These are phyloP conservation scores for Phrynocephalus guinanensis DNA, from an alignment of 2,797 vertebrate genomes.

Conservation along the genomic window DNA sequence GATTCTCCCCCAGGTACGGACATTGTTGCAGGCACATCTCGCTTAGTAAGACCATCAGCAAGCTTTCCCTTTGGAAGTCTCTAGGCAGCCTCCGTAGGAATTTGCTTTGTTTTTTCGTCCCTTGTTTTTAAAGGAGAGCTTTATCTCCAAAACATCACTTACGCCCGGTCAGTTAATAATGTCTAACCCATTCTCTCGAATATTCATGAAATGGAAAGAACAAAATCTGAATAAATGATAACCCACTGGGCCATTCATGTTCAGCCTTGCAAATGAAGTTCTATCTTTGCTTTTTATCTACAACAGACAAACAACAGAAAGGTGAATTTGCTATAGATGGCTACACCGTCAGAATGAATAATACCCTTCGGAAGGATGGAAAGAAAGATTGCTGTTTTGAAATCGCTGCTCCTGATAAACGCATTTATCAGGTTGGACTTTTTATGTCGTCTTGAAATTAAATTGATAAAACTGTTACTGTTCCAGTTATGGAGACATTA, in stretches of 20 bases:
- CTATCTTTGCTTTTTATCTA: slow-evolving; percentile 77
- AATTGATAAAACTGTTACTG: slow-evolving; percentile 78
- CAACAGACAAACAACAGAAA: slow-evolving; percentile 97
- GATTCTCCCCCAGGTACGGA: slow-evolving; percentile 56
- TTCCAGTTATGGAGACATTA: slow-evolving; percentile 76
- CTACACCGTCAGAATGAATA: slow-evolving; percentile 92
- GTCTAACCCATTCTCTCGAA: slow-evolving; percentile 44
- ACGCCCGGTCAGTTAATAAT: slow-evolving; percentile 57
- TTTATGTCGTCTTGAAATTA: slow-evolving; percentile 77
- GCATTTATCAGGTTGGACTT: slow-evolving; percentile 92
- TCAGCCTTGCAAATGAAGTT: slow-evolving; percentile 70
- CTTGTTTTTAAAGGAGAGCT: slow-evolving; percentile 47
- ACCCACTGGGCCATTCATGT: slow-evolving; percentile 58
- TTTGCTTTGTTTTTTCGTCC: slow-evolving; percentile 37
- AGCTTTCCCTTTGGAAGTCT: slow-evolving; percentile 46
- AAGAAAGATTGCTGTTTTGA: slow-evolving; percentile 99
- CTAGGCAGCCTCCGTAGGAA: slow-evolving; percentile 54
- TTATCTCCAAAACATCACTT: slow-evolving; percentile 61
- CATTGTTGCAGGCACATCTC: slow-evolving; percentile 58
- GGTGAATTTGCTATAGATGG: slow-evolving; percentile 95
- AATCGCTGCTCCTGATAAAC: slow-evolving; percentile 93
- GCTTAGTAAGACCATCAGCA: slow-evolving; percentile 67
- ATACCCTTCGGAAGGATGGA: slow-evolving; percentile 89
- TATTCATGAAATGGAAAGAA: slow-evolving; percentile 63
- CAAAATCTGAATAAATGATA: slow-evolving; percentile 72